These are phyloP conservation scores for Pseudomyrmex gracilis DNA, from an alignment of 1,140 invertebrate genomes.

Conservation along the genomic window DNA sequence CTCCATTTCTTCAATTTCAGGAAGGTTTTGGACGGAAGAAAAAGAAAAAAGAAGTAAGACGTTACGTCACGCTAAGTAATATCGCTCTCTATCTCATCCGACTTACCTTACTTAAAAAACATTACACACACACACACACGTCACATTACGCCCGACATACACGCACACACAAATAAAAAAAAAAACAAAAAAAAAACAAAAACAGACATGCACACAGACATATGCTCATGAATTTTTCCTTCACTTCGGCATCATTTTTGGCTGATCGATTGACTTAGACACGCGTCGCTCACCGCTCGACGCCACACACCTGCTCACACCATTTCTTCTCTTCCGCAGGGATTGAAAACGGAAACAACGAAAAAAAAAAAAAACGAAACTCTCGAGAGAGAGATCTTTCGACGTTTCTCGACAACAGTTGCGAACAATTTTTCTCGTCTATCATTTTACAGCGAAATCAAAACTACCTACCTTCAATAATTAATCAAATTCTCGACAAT, in stretches of 20 bases:
- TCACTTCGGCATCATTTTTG: slow-evolving; percentile 47
- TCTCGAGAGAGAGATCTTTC: neutral
- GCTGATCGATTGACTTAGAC: slow-evolving; percentile 39
- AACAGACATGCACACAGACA: slow-evolving; percentile 9
- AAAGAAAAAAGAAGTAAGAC: slow-evolving; percentile 98
- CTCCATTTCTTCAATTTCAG: slow-evolving; percentile 89
- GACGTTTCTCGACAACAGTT: slow-evolving; percentile 4
- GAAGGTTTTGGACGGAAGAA: slow-evolving; percentile 96
- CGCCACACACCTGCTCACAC: slow-evolving; percentile 28
- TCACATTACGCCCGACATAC: neutral
- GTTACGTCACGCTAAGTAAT: slow-evolving; percentile 85
- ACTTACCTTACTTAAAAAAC: slow-evolving; percentile 57
- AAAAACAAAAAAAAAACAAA: too few relatives aligned
- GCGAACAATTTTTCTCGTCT: neutral
- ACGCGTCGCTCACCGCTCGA: slow-evolving; percentile 54
- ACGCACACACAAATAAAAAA: neutral
- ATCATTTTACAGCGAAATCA: too few relatives aligned
- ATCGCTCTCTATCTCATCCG: slow-evolving; percentile 74
- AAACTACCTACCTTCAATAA: neutral
- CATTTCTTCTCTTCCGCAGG: neutral
- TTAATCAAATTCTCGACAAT: neutral
- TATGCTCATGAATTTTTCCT: slow-evolving; percentile 43
- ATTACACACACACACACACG: slow-evolving; percentile 25
- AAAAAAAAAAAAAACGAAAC: slow-evolving; percentile 37
- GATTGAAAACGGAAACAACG: slow-evolving; percentile 33